These are phyloP conservation scores for Colletes collaris DNA, from an alignment of 2,888 invertebrate species.

Conservation along the genomic window DNA sequence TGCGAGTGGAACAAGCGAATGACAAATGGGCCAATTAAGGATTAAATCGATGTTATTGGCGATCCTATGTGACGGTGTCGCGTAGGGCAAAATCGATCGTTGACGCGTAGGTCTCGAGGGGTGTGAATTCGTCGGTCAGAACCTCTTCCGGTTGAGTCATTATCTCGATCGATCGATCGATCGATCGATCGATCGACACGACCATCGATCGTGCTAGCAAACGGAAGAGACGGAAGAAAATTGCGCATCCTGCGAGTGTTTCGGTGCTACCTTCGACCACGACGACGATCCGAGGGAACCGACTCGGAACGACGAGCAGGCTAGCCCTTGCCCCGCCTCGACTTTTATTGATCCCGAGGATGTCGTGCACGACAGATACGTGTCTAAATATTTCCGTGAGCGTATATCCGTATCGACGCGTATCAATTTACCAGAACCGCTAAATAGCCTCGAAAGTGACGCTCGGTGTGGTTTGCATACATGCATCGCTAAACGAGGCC, in stretches of 20 bases:
- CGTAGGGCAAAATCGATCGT: not conserved
- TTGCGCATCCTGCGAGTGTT: constrained; percentile 3
- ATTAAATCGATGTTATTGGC: too few species aligned
- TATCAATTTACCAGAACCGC: constrained; percentile 15
- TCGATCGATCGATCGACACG: not conserved
- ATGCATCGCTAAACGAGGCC: not conserved
- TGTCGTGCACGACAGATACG: constrained; percentile 58
- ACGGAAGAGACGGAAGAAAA: not conserved
- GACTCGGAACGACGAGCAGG: constrained; percentile 45
- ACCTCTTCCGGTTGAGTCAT: not conserved
- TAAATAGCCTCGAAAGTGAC: not conserved
- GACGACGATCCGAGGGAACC: constrained; percentile 22
- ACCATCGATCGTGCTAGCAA: not conserved
- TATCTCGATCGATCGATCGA: not conserved
- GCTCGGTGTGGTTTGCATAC: not conserved
- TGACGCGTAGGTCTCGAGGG: not conserved
- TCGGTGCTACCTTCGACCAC: constrained; percentile 5
- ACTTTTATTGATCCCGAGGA: constrained; percentile 67
- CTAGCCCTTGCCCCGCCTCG: constrained; percentile 62
- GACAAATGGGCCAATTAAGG: too few species aligned
- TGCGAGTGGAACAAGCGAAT: too few species aligned
- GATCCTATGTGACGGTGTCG: too few species aligned
- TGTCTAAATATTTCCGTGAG: constrained; percentile 59
- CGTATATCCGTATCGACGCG: constrained; percentile 25
- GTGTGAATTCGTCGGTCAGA: too few species aligned